Base-by-base conservation (phyloP, 1,140 invertebrate species). In the Parapsyche elsis region DNA sequence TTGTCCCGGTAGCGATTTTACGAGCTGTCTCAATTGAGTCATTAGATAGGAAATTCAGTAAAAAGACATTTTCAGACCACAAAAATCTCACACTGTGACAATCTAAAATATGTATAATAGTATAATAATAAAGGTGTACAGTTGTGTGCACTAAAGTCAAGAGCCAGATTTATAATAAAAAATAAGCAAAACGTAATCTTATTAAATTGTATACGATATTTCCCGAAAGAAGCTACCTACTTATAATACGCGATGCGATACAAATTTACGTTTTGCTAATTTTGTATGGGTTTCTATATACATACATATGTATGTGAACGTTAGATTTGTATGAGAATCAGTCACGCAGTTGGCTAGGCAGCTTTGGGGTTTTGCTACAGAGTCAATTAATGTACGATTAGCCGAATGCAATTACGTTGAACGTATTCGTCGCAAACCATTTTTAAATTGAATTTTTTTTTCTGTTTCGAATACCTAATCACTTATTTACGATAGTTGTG, bases 331-430 rank as follows among this genome's bases (percentile, higher is more conserved):
- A 74, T 44, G 21, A 74, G 26, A 16, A 74, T 74, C 71, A 44
- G 71, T 74, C 71, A 74, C 71, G 45, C 71, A 9, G 16, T 21
- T 14, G 12, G 64, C 64, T 23, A 67, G 30, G 30, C 57, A 9
- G 16, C 44, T 74, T 38, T 21, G 9, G 44, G 71, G 71, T 30
- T 38, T 49, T 38, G 71, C 38, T 74, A 38, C 45, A 49, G n/a
- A 74, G 14, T 74, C 71, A 74, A 74, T 74, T 74, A 74, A 74
- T 74, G 30, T 49, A 23, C 71, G 71, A 74, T 74, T 74, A 74
- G 71, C 46, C 44, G 12, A n/a, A 23, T 74, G 71, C 71, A 74
- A 74, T 74, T 74, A 38, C 19, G 64, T 26, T 19, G n/a, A 24
- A 12, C 21, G 5, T n/a, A 74, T 30, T 23, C 26, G 38, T 49